Base-by-base conservation (phyloP, 2,888 invertebrate species). In the Lasioglossum pauxillum region DNA sequence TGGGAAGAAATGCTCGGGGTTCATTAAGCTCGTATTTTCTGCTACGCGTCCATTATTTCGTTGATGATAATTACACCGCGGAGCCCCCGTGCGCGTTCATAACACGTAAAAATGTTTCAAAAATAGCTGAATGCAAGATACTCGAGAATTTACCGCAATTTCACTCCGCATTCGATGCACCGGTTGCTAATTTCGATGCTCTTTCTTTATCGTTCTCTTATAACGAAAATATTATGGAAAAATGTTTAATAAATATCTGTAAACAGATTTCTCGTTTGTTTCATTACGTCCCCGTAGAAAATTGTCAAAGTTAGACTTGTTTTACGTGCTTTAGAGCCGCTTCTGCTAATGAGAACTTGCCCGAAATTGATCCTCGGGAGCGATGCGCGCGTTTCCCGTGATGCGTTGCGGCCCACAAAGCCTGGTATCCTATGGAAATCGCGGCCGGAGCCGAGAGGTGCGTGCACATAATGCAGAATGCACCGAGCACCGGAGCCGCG, bases 381-480 rank as follows among this genome's bases (percentile, higher is more conserved):
- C 16, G 16, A 23, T 23, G 27, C 14, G 46, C 75, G 49, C 23
- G 1, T 75, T 80, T 67, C 38, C 80, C n/a, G 27, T 3, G 79
- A 38, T 67, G 14, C 38, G 8, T 23, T 31, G 31, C 49, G 14
- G 27, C 12, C 46, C 57, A 27, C 27, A 27, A 14, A 60, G 57
- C 57, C 53, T 67, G 49, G 5, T 57, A 38, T 19, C 35, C 14
- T 23, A 5, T n/a, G 49, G 19, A 81, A 81, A 76, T 73, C 67
- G 35, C 19, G 10, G 60, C 27, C 41, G 27, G 23, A 46, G 67
- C 16, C 19, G 53, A 41, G 31, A n/a, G 44, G 46, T 41, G 35
- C 53, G 27, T 73, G 44, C 41, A 38, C 67, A 80, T 76, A 71
- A 27, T 79, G 16, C 80, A 19, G 38, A 64, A n/a, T 69, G 57